Conservation (phyloP, 2,797 vertebrate genomes). For the Poeciliopsis turneri region DNA sequence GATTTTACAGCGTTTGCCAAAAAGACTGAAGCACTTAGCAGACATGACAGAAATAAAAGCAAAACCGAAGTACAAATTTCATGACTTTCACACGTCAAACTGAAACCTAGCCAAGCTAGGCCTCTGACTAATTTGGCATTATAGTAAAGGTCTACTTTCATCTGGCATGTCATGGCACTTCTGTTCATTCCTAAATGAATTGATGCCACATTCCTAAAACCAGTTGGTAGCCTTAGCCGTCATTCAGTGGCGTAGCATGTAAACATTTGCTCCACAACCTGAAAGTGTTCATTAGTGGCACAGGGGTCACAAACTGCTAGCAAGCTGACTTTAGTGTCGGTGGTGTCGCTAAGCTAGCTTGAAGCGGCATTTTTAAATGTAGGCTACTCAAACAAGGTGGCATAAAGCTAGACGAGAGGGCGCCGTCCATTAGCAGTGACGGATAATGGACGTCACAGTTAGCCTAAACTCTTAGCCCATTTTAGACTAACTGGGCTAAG, state of each 20-base stretch:
- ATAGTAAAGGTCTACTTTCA: constrained; percentile 32
- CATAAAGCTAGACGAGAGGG: background rate
- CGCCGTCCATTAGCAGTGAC: background rate
- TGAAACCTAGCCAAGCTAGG: constrained; percentile 19
- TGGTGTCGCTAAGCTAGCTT: background rate
- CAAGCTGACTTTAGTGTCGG: background rate
- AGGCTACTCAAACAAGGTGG: background rate
- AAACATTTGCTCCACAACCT: background rate
- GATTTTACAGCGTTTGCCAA: constrained; percentile 49
- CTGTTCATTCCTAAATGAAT: constrained; percentile 43
- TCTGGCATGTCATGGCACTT: constrained; percentile 25
- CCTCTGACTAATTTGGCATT: constrained; percentile 35
- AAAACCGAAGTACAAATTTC: constrained; percentile 35
- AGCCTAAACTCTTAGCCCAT: no score
- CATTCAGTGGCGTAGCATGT: background rate
- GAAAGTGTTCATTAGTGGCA: background rate
- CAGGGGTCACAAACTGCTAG: background rate
- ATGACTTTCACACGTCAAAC: constrained; percentile 21
- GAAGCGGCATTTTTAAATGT: background rate
- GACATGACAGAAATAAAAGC: constrained; percentile 43
- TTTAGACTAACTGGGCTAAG: background rate
- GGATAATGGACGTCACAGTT: no score
- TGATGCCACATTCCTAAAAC: constrained; percentile 8
- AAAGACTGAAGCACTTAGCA: constrained; percentile 47
- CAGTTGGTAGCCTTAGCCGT: background rate